These are phyloP conservation scores for Brachypalpus laphriformis DNA, from an alignment of 2,888 invertebrate species.

Conservation along the genomic window DNA sequence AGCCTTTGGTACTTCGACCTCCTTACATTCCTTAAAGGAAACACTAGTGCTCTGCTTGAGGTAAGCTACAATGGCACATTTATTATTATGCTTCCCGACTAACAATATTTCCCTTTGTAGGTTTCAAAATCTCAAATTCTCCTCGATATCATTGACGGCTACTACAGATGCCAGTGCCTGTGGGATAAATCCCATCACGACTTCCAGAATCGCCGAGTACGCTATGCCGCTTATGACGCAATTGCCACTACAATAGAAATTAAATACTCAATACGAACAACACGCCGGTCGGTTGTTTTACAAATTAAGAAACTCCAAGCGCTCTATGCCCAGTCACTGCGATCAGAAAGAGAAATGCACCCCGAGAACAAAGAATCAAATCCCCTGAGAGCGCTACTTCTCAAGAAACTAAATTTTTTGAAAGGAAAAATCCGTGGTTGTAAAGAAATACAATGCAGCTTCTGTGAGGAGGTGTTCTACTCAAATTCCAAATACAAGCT, in stretches of 20 bases:
- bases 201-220: conserved; percentile 48
- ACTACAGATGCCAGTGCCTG: conserved; percentile 38
- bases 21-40: conserved; percentile 47
- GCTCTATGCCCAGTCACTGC: conserved; percentile 39
- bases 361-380: neutral
- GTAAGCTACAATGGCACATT: neutral
- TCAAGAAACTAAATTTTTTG: conserved; percentile 37
- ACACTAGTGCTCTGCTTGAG: conserved; percentile 49
- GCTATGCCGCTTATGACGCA: conserved; percentile 53
- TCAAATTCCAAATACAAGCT: conserved; percentile 48
- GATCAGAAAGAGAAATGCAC: conserved; percentile 31
- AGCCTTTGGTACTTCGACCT: conserved; percentile 42
- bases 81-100: too few relatives aligned
- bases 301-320: conserved; percentile 54
- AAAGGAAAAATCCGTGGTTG: conserved; percentile 52
- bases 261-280: conserved; percentile 56
- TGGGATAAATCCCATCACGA: conserved; percentile 55
- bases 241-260: conserved; percentile 57
- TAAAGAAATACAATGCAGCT: conserved; percentile 34
- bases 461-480: conserved; percentile 46
- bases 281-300: conserved; percentile 43
- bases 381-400: conserved; percentile 6
- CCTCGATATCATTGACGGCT: conserved; percentile 49
- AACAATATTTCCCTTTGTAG: neutral
- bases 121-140: conserved; percentile 53